Percentiles rank a stretch among this genome's conserved stretches.
Conservation (phyloP, 2,113 vertebrate species). For the Clarias batrachus region DNA sequence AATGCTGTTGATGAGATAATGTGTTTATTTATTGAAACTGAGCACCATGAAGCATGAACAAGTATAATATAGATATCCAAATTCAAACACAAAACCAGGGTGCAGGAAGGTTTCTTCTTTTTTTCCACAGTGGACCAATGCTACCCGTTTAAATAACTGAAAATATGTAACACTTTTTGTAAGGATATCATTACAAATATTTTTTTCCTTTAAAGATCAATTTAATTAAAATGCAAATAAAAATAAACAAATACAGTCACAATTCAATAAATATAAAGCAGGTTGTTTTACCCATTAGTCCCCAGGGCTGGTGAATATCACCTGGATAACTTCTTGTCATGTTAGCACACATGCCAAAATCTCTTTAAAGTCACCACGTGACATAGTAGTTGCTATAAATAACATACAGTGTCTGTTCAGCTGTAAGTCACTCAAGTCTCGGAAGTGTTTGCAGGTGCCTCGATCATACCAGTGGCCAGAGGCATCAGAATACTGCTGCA, state of each 20-base stretch:
- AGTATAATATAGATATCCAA: background rate
- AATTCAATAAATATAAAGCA: background rate
- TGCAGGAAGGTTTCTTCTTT: background rate
- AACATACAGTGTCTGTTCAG: background rate
- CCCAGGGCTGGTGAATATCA: background rate
- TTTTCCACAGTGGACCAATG: background rate
- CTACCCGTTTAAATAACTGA: constrained; percentile 8
- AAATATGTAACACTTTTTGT: background rate
- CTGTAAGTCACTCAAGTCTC: background rate
- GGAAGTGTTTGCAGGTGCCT: background rate
- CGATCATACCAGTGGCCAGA: background rate
- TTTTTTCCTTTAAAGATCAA: background rate
- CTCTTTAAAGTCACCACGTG: background rate
- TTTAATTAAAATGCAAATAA: background rate
- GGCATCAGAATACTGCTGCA: background rate
- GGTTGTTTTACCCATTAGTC: background rate
- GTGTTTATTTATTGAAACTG: constrained; percentile 1
- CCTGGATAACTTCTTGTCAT: background rate
- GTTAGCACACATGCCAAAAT: background rate
- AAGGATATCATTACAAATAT: background rate
- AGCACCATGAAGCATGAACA: background rate
- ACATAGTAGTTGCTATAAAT: no score
- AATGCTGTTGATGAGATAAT: background rate
- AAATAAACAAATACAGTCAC: background rate
- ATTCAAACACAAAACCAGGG: constrained; percentile 1